These are phyloP conservation scores for Myrmecophaga tridactyla DNA, from an alignment of 2,113 vertebrate genomes.

Conservation along the genomic window DNA sequence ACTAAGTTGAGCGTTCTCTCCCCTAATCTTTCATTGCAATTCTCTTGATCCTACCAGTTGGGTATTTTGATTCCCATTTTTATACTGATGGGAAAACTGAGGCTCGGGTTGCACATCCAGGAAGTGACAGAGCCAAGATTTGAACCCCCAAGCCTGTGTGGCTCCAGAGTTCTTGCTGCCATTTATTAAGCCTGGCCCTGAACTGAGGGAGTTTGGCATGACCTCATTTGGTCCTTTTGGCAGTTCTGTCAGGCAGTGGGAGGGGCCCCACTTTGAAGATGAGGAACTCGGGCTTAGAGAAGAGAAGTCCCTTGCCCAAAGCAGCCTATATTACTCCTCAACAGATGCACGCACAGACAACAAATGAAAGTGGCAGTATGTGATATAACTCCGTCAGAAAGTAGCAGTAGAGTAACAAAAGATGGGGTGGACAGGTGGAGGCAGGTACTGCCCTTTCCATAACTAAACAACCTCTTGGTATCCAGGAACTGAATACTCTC, in stretches of 20 bases:
- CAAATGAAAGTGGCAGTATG: neutral
- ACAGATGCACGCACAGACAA: neutral
- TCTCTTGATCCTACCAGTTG: neutral
- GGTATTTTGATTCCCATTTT: neutral
- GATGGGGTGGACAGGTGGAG: neutral
- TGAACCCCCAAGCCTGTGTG: neutral
- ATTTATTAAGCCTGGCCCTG: neutral
- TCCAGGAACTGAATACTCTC: neutral
- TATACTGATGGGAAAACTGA: neutral
- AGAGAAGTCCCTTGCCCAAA: neutral
- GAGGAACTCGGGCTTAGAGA: neutral
- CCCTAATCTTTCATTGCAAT: neutral
- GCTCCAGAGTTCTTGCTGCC: neutral
- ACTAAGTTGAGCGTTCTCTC: neutral
- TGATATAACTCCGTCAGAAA: rapidly evolving
- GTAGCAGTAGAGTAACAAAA: neutral
- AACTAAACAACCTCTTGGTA: neutral
- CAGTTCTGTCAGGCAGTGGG: neutral
- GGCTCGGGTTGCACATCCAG: neutral
- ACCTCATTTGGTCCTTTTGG: neutral
- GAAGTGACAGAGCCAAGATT: neutral
- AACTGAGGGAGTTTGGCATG: neutral
- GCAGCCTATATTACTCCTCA: neutral
- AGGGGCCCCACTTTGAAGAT: neutral
- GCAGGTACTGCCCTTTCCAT: neutral